phyloP scores from a whole-genome alignment of 2,113 vertebrate species.

The Anoplopoma fimbria region DNA sequence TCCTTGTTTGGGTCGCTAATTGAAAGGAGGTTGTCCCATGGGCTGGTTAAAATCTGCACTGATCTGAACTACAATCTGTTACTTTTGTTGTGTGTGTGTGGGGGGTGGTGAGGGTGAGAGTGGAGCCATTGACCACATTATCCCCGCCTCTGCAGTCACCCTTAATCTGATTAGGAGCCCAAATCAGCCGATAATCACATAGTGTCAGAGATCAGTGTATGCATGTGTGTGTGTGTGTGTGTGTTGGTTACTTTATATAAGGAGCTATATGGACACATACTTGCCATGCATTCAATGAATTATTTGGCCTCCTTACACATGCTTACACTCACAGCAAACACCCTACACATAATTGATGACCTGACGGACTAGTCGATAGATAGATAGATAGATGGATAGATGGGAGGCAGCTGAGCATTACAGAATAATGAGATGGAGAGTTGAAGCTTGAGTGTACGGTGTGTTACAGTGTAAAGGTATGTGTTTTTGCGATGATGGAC shows the following conservation, averaged over 20 bases:
- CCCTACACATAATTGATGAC: constrained; percentile 10
- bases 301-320: constrained; percentile 17
- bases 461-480: background rate
- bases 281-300: constrained; percentile 28
- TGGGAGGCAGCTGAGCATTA: background rate
- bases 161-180: constrained; percentile 72
- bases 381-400: background rate
- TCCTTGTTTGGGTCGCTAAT: constrained; percentile 81
- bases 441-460: too few species aligned
- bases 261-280: constrained; percentile 36
- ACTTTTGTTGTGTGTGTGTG: constrained; percentile 47
- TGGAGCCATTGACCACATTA: constrained; percentile 54
- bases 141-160: constrained; percentile 58
- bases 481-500: background rate
- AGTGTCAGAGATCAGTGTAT: constrained; percentile 63
- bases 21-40: constrained; percentile 79
- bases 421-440: background rate
- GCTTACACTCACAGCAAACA: constrained; percentile 17
- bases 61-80: constrained; percentile 76
- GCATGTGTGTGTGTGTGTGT: constrained; percentile 3
- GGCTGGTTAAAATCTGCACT: constrained; percentile 75
- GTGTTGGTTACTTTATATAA: constrained; percentile 19
- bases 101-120: constrained; percentile 33
- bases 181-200: constrained; percentile 70
- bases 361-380: constrained; percentile 20